phyloP scores from a whole-genome alignment of 1,140 invertebrate genomes.

The Ips typographus region DNA sequence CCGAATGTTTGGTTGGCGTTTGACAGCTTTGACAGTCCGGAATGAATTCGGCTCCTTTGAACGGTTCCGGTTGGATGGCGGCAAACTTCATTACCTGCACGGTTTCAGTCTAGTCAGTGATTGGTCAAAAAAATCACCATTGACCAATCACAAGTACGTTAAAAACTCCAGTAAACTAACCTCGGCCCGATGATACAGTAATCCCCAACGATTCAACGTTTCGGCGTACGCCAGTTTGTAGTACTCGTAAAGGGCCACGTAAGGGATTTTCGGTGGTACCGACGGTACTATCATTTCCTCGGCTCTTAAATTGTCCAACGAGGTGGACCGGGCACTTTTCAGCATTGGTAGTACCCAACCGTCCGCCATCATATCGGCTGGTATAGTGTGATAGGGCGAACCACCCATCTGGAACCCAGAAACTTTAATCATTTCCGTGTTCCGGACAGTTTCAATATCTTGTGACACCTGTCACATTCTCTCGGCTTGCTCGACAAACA shows the following conservation, averaged over 20 bases:
- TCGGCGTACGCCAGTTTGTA: constrained; percentile 89
- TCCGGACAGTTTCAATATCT: too few relatives aligned
- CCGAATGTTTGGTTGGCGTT: constrained; percentile 62
- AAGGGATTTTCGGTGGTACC: constrained; percentile 30
- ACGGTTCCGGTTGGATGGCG: constrained; percentile 56
- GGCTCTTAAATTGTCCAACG: constrained; percentile 68
- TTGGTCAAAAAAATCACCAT: too few relatives aligned
- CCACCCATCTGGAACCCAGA: constrained; percentile 55
- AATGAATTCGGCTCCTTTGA: constrained; percentile 74
- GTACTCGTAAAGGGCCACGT: constrained; percentile 71
- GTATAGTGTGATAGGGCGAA: constrained; percentile 90
- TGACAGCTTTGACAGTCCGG: constrained; percentile 73
- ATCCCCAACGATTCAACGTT: constrained; percentile 77
- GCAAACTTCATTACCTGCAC: constrained; percentile 69
- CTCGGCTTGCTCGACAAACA: too few relatives aligned
- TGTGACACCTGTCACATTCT: too few relatives aligned
- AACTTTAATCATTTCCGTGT: neutral
- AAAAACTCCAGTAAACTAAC: constrained; percentile 51
- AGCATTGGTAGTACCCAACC: constrained; percentile 67
- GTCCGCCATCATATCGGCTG: constrained; percentile 78
- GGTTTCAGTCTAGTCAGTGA: neutral
- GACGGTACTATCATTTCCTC: constrained; percentile 40
- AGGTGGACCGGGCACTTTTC: constrained; percentile 68
- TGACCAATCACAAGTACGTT: neutral
- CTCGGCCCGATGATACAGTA: constrained; percentile 79